Evolutionary conservation across 2,797 vertebrate genomes (phyloP).

Genomic region (Eurystomus glaucurus): DNA sequence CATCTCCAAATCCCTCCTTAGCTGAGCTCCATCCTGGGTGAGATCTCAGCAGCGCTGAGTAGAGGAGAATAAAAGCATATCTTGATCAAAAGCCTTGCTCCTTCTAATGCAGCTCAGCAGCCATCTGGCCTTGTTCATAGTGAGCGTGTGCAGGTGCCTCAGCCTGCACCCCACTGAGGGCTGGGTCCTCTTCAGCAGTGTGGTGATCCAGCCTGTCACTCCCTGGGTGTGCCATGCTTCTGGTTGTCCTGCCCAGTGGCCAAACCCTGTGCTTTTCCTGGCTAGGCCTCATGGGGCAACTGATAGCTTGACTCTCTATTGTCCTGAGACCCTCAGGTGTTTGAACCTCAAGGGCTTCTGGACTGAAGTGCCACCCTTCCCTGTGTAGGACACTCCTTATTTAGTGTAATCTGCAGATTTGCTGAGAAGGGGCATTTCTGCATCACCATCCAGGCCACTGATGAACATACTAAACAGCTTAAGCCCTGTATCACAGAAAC

Average conservation of each 20-base stretch:
- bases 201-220: neutral
- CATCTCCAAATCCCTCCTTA: neutral
- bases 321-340: neutral
- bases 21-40: neutral
- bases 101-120: neutral
- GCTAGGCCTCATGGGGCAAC: neutral
- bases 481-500: neutral
- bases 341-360: neutral
- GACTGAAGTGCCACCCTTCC: neutral
- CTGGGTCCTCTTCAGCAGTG: neutral
- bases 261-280: neutral
- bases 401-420: neutral
- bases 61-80: neutral
- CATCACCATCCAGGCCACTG: too few relatives aligned
- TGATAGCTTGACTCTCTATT: neutral
- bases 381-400: neutral
- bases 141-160: fast-evolving
- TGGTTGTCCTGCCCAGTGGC: neutral
- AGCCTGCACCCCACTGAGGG: neutral
- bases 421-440: fast-evolving
- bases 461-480: neutral
- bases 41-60: neutral
- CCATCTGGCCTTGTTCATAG: neutral
- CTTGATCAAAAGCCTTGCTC: neutral
- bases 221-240: neutral